Conservation (phyloP, 2,888 invertebrate species). For the Dastarcus helophoroides region DNA sequence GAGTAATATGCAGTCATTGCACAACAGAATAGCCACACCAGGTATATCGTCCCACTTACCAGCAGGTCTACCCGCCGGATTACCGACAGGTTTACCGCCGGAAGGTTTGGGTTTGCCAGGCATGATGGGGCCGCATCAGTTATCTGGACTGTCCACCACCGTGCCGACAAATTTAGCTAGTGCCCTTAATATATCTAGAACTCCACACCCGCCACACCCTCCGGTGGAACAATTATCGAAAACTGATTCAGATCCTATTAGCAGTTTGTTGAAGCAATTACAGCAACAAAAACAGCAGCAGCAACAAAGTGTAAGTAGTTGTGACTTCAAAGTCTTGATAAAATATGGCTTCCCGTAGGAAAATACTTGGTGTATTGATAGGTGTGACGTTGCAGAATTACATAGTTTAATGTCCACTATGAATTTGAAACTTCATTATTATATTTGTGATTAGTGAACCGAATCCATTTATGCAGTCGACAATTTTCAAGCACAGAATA, state of each 20-base stretch:
- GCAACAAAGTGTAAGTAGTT: conserved; percentile 13
- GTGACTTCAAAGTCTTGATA: neutral
- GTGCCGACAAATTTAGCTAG: conserved; percentile 8
- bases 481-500: no score
- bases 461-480: no score
- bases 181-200: conserved; percentile 11
- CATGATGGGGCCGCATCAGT: conserved; percentile 13
- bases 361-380: no score
- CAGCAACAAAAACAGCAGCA: conserved; percentile 28
- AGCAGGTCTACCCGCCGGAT: conserved; percentile 16
- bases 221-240: conserved; percentile 8
- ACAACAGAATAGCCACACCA: conserved; percentile 23
- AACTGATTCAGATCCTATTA: conserved; percentile 39
- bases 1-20: conserved; percentile 37
- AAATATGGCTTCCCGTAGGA: no score
- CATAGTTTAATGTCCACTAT: no score
- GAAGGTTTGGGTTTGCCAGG: conserved; percentile 19
- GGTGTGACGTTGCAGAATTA: no score
- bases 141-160: conserved; percentile 8
- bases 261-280: conserved; percentile 41
- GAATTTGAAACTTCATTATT: no score
- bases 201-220: conserved; percentile 15
- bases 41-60: conserved; percentile 8
- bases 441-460: no score
- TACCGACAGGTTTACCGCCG: conserved; percentile 19